phyloP scores from a whole-genome alignment of 2,888 invertebrate species.

The Empis stercorea region DNA sequence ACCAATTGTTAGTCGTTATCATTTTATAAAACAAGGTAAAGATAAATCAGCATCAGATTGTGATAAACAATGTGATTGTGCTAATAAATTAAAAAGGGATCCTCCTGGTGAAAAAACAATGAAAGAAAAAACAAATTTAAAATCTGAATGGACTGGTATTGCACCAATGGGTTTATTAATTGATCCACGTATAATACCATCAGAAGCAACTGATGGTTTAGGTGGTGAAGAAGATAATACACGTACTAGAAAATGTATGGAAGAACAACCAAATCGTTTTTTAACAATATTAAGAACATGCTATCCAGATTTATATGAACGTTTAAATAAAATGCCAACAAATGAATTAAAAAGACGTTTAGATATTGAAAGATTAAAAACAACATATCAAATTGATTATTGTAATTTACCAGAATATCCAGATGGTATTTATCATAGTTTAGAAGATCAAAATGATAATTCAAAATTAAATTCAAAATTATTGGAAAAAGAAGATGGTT shows the following conservation, averaged over 20 bases:
- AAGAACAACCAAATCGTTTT: constrained; percentile 30
- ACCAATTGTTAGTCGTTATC: constrained; percentile 25
- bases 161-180: constrained; percentile 30
- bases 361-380: constrained; percentile 40
- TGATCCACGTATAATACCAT: constrained; percentile 27
- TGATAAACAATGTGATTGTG: constrained; percentile 6
- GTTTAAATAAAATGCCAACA: constrained; percentile 39
- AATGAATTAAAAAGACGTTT: constrained; percentile 39
- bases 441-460: constrained; percentile 19
- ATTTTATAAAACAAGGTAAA: constrained; percentile 18
- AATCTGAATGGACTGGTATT: constrained; percentile 29
- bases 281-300: constrained; percentile 31
- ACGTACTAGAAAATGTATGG: constrained; percentile 15
- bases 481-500: constrained; percentile 19
- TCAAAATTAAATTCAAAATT: constrained; percentile 18
- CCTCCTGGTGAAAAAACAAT: background rate
- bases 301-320: constrained; percentile 44
- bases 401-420: constrained; percentile 31
- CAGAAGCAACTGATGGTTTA: constrained; percentile 18
- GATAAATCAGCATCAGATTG: constrained; percentile 15
- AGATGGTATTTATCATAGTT: constrained; percentile 26
- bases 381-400: constrained; percentile 47
- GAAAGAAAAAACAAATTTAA: background rate
- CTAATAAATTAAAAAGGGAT: background rate
- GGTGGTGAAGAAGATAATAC: constrained; percentile 7